A percentile compares a stretch with the other conserved stretches of the same genome.
phyloP scores from a whole-genome alignment of 2,797 vertebrate species.

The Alfaro cultratus region DNA sequence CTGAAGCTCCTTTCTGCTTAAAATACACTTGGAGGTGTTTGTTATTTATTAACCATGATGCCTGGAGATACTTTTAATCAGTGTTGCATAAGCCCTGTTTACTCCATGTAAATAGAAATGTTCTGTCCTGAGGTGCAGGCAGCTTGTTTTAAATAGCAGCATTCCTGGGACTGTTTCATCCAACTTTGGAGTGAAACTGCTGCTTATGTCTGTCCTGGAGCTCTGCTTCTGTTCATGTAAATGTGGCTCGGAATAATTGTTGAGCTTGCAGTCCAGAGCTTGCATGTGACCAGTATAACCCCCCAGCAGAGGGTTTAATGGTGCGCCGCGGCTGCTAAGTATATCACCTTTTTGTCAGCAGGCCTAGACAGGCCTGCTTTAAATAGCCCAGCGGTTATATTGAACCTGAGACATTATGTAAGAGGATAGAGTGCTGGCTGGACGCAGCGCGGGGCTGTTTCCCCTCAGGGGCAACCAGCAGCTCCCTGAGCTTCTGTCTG shows the following conservation, averaged over 20 bases:
- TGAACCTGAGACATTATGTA: conserved; percentile 84
- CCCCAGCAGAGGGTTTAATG: conserved; percentile 78
- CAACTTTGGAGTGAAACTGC: not conserved
- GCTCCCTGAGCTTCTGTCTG: conserved; percentile 58
- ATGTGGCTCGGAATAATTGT: conserved; percentile 80
- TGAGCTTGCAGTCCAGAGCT: conserved; percentile 71
- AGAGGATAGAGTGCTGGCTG: conserved; percentile 77
- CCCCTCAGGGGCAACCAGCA: conserved; percentile 54
- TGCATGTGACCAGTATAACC: conserved; percentile 80
- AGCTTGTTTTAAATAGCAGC: conserved; percentile 8
- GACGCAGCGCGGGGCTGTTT: conserved; percentile 66
- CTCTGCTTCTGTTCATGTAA: conserved; percentile 53
- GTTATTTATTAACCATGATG: conserved; percentile 59
- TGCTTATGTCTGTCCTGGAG: not conserved
- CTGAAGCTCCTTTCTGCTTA: not conserved
- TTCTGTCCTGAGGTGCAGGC: not conserved
- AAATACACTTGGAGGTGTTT: conserved; percentile 3
- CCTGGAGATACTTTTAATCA: conserved; percentile 22
- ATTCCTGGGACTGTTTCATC: not conserved
- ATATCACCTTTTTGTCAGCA: conserved; percentile 84
- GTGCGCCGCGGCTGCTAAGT: conserved; percentile 72
- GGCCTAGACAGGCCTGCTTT: conserved; percentile 72
- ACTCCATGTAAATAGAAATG: conserved; percentile 33
- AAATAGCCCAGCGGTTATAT: conserved; percentile 82
- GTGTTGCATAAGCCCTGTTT: conserved; percentile 38